Conservation (phyloP, 2,113 vertebrate species). For the Spea bombifrons region DNA sequence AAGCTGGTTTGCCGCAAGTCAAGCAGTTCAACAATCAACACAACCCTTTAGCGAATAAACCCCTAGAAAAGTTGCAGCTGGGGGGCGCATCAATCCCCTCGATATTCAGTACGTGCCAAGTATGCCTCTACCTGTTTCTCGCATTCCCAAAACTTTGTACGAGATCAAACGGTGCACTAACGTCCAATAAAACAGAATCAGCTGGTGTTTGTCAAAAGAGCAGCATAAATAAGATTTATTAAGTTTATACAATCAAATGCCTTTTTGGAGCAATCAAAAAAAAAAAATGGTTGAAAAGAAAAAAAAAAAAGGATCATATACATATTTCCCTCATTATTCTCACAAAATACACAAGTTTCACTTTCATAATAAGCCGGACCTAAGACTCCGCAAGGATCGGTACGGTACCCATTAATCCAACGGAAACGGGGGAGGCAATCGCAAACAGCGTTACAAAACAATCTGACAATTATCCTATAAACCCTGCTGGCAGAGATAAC, state of each 20-base stretch:
- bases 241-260: slow-evolving; percentile 36
- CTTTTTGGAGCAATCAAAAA: slow-evolving; percentile 20
- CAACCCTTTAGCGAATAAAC: too few species aligned
- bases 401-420: too few species aligned
- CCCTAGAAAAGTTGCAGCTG: too few species aligned
- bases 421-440: too few species aligned
- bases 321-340: not conserved
- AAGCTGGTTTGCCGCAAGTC: too few species aligned
- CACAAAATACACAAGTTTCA: not conserved
- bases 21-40: too few species aligned
- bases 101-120: not conserved
- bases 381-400: too few species aligned
- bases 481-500: too few species aligned
- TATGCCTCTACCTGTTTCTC: not conserved
- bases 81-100: too few species aligned
- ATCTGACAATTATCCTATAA: too few species aligned
- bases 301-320: slow-evolving; percentile 10
- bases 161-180: not conserved
- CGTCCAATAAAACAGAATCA: not conserved
- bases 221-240: slow-evolving; percentile 49
- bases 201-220: slow-evolving; percentile 30
- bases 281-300: slow-evolving; percentile 4
- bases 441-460: too few species aligned
- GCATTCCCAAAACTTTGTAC: not conserved
- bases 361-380: too few species aligned